phyloP scores from a whole-genome alignment of 2,888 invertebrate species.

The Aspidiotus rigidus region DNA sequence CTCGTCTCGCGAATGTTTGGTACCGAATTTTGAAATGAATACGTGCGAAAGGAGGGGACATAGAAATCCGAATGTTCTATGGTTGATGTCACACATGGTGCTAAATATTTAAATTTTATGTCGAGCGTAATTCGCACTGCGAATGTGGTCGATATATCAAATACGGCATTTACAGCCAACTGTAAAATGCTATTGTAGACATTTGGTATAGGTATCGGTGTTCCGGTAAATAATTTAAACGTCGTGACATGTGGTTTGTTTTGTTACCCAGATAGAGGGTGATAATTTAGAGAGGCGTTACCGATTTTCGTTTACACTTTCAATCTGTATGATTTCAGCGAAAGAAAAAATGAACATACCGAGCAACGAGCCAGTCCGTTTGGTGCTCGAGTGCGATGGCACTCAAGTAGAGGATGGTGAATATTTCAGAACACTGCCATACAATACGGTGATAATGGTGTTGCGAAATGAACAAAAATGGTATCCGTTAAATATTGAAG shows the following conservation, averaged over 20 bases:
- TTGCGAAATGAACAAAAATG: constrained; percentile 84
- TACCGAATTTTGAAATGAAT: too few species aligned
- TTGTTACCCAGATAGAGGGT: not conserved
- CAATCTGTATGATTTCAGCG: constrained; percentile 47
- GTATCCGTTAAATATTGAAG: constrained; percentile 89
- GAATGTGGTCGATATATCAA: too few species aligned
- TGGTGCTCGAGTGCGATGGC: constrained; percentile 91
- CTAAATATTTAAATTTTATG: too few species aligned
- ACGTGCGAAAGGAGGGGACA: too few species aligned
- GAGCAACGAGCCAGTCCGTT: constrained; percentile 73
- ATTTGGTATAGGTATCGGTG: too few species aligned
- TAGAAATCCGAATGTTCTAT: too few species aligned
- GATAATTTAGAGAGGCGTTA: not conserved
- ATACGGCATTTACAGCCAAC: too few species aligned
- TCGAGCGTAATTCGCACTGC: too few species aligned
- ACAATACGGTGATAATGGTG: constrained; percentile 80
- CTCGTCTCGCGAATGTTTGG: too few species aligned
- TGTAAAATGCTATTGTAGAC: too few species aligned
- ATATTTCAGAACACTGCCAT: constrained; percentile 86
- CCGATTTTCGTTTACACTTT: too few species aligned
- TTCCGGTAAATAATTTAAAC: not conserved
- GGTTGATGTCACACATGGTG: too few species aligned
- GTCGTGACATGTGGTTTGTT: not conserved
- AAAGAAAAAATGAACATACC: constrained; percentile 84
- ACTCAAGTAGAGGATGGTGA: constrained; percentile 95